Conservation (phyloP, 2,797 vertebrate species). For the Capromys pilorides region DNA sequence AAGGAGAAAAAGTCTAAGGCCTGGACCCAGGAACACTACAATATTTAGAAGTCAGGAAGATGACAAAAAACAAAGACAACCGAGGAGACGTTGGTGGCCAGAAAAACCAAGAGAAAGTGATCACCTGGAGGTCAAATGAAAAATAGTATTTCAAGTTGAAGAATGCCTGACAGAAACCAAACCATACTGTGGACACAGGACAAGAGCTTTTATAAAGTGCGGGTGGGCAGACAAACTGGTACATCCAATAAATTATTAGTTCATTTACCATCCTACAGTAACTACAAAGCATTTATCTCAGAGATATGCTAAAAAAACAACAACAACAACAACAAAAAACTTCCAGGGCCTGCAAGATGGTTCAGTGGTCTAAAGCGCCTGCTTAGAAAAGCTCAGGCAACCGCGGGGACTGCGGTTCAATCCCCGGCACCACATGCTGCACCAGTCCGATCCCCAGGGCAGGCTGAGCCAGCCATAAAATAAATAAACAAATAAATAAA, state of each 20-base stretch:
- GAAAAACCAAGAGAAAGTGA: constrained; percentile 38
- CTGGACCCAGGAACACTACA: neutral
- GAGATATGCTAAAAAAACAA: neutral
- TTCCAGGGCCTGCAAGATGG: too few relatives aligned
- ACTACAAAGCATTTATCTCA: neutral
- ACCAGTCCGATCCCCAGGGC: too few relatives aligned
- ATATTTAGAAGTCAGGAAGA: constrained; percentile 23
- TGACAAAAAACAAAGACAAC: constrained; percentile 9
- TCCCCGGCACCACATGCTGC: too few relatives aligned
- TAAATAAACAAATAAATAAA: too few relatives aligned
- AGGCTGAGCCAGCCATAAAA: too few relatives aligned
- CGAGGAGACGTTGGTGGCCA: neutral
- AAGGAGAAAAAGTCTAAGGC: neutral
- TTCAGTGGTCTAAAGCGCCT: too few relatives aligned
- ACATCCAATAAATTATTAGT: neutral
- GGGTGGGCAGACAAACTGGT: neutral
- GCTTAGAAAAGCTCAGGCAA: too few relatives aligned
- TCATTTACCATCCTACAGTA: neutral
- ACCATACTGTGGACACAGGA: neutral
- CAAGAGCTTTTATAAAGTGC: neutral
- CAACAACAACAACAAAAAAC: too few relatives aligned
- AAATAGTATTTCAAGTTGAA: neutral
- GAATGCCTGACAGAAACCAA: neutral
- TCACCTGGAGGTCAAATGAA: neutral
- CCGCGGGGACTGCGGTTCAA: too few relatives aligned